phyloP scores from a whole-genome alignment of 2,797 vertebrate species.

The Gymnoscopelus braueri region DNA sequence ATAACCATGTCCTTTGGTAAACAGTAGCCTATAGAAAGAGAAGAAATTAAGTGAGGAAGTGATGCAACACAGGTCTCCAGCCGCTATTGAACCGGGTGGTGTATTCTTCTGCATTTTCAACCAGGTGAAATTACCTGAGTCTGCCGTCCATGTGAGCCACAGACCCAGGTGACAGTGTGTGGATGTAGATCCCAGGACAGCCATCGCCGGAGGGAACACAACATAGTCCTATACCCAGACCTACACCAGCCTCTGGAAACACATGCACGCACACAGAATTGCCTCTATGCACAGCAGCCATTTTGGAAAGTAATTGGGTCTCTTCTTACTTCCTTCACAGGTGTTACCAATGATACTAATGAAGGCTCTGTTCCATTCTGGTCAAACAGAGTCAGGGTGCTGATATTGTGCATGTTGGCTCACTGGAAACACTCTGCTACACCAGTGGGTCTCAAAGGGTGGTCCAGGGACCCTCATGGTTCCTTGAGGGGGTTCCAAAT shows the following conservation, averaged over 20 bases:
- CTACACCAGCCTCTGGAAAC: constrained; percentile 88
- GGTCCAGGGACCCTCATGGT: too few relatives aligned
- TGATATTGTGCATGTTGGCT: too few relatives aligned
- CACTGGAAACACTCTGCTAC: too few relatives aligned
- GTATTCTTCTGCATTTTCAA: background rate
- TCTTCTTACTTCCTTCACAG: too few relatives aligned
- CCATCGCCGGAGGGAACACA: constrained; percentile 87
- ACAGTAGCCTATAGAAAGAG: too few relatives aligned
- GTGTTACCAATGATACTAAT: too few relatives aligned
- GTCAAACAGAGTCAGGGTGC: too few relatives aligned
- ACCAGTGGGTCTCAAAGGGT: too few relatives aligned
- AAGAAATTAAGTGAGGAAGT: too few relatives aligned
- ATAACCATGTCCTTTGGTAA: background rate
- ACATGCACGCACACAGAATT: background rate
- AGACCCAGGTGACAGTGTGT: constrained; percentile 93
- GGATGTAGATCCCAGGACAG: constrained; percentile 90
- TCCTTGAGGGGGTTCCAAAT: too few relatives aligned
- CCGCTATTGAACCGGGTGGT: constrained; percentile 65
- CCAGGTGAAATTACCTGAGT: constrained; percentile 55
- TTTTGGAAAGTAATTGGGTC: background rate
- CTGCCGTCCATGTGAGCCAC: constrained; percentile 93
- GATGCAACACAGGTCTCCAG: too few relatives aligned
- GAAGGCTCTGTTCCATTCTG: too few relatives aligned
- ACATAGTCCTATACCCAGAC: constrained; percentile 93
- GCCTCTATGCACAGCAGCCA: background rate